Evolutionary conservation across 2,113 vertebrate species (phyloP).

Genomic region (Calyptommatus sinebrachiatus): DNA sequence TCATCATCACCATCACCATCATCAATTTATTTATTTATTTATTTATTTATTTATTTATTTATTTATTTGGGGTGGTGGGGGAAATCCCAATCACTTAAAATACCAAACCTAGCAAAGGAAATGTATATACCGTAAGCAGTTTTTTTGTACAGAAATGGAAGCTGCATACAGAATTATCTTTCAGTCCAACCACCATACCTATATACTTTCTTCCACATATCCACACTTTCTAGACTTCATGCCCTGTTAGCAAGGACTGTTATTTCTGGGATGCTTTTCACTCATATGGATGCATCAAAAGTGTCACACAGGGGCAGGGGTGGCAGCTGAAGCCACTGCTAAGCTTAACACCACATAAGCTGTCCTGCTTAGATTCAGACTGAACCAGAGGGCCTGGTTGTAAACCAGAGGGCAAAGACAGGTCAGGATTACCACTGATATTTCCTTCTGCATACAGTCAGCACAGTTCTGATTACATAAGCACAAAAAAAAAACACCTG

Average conservation of each 20-base stretch:
- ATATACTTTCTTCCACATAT: neutral
- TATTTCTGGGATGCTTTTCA: neutral
- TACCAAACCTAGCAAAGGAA: neutral
- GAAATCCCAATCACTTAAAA: neutral
- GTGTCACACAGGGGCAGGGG: neutral
- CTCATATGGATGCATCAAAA: neutral
- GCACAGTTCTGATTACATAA: neutral
- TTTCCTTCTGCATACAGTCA: too few species aligned
- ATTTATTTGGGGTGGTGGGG: too few species aligned
- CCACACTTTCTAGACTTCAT: accelerated
- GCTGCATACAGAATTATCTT: conserved; percentile 5
- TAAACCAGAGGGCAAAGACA: neutral
- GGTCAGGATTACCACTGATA: neutral
- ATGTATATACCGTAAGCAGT: neutral
- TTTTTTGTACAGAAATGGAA: neutral
- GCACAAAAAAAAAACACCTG: too few species aligned
- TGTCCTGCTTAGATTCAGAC: neutral
- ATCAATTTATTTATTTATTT: too few species aligned
- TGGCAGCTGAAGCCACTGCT: neutral
- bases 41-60: too few species aligned
- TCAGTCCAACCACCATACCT: neutral
- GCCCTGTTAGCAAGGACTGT: neutral
- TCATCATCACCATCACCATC: neutral
- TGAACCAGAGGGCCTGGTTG: neutral
- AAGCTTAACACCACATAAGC: neutral